These are phyloP conservation scores for Macaca nemestrina DNA, from an alignment of 2,113 vertebrate species.

Conservation along the genomic window DNA sequence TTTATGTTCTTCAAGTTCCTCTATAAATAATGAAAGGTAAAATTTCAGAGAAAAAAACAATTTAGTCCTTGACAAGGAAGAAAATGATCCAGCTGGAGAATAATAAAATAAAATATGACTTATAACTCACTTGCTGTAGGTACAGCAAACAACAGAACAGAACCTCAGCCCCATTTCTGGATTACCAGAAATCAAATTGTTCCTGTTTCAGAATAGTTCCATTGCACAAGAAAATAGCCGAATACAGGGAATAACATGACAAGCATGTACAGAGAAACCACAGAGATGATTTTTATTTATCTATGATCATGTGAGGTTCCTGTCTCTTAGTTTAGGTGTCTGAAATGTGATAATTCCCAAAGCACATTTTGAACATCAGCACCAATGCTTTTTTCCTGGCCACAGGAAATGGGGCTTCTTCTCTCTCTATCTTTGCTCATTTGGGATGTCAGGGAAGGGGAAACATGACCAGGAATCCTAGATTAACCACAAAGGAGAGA, in stretches of 20 bases:
- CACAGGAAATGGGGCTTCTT: neutral
- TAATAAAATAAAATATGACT: constrained; percentile 9
- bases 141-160: neutral
- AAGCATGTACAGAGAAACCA: neutral
- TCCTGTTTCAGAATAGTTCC: neutral
- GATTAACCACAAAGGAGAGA: neutral
- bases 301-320: neutral
- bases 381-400: neutral
- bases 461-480: neutral
- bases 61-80: neutral
- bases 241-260: neutral
- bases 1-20: neutral
- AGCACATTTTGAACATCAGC: neutral
- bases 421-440: neutral
- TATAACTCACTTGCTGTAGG: neutral
- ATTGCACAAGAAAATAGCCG: neutral
- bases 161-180: neutral
- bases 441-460: neutral
- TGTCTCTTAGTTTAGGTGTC: neutral
- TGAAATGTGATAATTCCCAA: constrained; percentile 4
- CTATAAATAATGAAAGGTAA: constrained; percentile 24
- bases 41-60: constrained; percentile 34
- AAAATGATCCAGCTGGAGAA: neutral
- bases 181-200: neutral
- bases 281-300: neutral